Evolutionary conservation across 2,113 vertebrate genomes (phyloP).

Genomic region (Macrotus californicus): DNA sequence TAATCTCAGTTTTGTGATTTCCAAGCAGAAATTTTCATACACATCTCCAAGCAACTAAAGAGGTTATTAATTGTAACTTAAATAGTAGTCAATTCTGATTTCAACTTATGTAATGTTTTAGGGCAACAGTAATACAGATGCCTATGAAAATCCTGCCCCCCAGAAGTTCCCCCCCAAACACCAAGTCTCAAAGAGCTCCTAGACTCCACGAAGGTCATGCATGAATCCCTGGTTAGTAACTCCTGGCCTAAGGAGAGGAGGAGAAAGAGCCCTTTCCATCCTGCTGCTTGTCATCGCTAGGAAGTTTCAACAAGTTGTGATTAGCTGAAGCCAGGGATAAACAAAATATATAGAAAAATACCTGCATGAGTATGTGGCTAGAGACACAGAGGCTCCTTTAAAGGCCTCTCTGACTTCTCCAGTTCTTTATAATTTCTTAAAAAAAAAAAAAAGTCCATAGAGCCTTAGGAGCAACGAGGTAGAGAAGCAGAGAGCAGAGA

Average conservation of each 20-base stretch:
- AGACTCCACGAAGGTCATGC: not conserved
- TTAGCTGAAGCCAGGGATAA: not conserved
- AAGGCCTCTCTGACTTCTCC: not conserved
- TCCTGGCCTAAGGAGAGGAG: not conserved
- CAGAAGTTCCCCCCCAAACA: not conserved
- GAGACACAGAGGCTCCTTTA: not conserved
- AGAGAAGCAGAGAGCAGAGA: not conserved
- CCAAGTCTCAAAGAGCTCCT: slow-evolving; percentile 2
- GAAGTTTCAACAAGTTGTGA: not conserved
- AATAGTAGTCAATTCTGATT: slow-evolving; percentile 23
- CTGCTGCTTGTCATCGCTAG: not conserved
- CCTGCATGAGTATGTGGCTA: not conserved
- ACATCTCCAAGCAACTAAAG: not conserved
- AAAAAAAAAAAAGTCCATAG: not conserved
- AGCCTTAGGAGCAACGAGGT: not conserved
- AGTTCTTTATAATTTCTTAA: not conserved
- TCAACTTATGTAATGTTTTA: slow-evolving; percentile 4
- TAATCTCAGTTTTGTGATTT: not conserved
- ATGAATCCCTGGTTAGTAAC: not conserved
- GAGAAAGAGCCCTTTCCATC: not conserved
- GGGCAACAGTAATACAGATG: not conserved
- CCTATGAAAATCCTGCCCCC: not conserved
- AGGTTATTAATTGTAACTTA: slow-evolving; percentile 31
- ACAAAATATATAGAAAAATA: not conserved
- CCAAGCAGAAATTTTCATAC: not conserved